Base-by-base conservation (phyloP, 2,888 invertebrate species). In the Diaperis boleti region DNA sequence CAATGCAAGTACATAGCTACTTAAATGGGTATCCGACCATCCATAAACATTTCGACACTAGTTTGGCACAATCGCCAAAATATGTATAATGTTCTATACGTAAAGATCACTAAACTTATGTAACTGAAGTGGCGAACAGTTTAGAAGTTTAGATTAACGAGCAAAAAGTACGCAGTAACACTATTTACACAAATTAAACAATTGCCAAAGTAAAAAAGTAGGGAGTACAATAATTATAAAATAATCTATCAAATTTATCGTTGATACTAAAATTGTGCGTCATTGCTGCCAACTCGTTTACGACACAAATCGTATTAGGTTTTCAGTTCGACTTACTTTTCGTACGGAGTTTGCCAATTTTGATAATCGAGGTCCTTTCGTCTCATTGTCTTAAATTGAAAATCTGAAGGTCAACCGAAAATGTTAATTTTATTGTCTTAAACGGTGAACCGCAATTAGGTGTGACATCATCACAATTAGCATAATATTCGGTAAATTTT, bases 361-460 rank as follows among this genome's bases (percentile, higher is more conserved):
- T n/a, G 35, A 35, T 33, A 49, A 49, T 49, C 35, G 29, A 8
- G 1, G 41, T 35, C n/a, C 33, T 18, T 49, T 33, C 49, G 33
- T 49, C 31, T 33, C 49, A 18, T 33, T 33, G 17, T 15, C 17
- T 18, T 8, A 49, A 49, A 33, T 49, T 35, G 49, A 49, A 49
- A 49, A 49, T 13, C n/a, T 8, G 14, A 47, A 31, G 47, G 47
- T 15, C 29, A 14, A 10, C 22, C 26, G 11, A 13, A 44, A 22
- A n/a, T n/a, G n/a, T n/a, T n/a, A 20, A 20, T 26, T 26, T 18
- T 17, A 10, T 20, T 17, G 18, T n/a, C 41, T 42, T 6, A 39
- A 15, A 17, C 20, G n/a, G 18, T 7, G 20, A 18, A 42, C 20
- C 7, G 39, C 20, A 17, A n/a, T 18, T 17, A 42, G n/a, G 11